Conservation (phyloP, 1,140 invertebrate genomes). For the Bombyx mori region DNA sequence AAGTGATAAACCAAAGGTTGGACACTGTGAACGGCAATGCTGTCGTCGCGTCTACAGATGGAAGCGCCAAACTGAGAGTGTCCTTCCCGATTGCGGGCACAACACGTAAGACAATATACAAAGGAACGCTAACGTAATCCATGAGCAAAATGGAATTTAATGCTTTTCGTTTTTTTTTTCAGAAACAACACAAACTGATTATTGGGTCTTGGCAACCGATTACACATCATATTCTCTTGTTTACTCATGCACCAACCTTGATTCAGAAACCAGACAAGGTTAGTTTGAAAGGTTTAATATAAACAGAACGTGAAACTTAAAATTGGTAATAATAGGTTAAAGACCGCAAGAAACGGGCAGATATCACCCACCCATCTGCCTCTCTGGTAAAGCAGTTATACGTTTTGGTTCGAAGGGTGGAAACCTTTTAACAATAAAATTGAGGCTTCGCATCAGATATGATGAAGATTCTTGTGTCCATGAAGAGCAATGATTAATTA, state of each 20-base stretch:
- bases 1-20: constrained; percentile 34
- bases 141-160: no score
- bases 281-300: constrained; percentile 1
- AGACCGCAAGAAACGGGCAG: no score
- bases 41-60: constrained; percentile 11
- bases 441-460: no score
- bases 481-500: no score
- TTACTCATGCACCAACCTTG: constrained; percentile 40
- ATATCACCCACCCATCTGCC: no score
- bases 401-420: no score
- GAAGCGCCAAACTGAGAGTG: constrained; percentile 12
- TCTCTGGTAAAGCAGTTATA: no score
- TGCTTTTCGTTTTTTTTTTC: background rate
- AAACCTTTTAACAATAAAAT: no score
- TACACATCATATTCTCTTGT: constrained; percentile 45
- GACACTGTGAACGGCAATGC: constrained; percentile 30
- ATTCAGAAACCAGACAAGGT: constrained; percentile 38
- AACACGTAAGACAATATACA: constrained; percentile 9
- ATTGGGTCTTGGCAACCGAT: constrained; percentile 53
- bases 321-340: no score
- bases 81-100: constrained; percentile 14
- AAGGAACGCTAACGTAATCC: no score
- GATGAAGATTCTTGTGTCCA: no score
- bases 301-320: no score
- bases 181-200: constrained; percentile 35